Base-by-base conservation (phyloP, 2,888 invertebrate genomes). In the Brassicogethes aeneus region DNA sequence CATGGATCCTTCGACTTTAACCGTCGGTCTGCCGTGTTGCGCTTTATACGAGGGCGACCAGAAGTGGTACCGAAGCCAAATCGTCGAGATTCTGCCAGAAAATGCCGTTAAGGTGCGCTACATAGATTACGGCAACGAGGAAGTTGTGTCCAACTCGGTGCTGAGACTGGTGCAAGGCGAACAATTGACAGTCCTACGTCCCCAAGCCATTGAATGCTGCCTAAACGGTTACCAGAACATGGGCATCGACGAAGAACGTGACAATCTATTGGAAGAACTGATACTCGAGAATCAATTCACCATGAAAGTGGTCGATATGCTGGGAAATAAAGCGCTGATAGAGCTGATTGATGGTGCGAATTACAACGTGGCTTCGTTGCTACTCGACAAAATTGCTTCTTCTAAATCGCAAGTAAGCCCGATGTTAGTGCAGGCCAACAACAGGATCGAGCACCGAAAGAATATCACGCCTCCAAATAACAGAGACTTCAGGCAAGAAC, bases 121-220 rank as follows among this genome's bases (percentile, higher is more conserved):
- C 69, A 83, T 97, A 12, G 97, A 99, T 70, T 99, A 88, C 70
- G 97, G 97, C 3, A 96, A 96, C 68, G 84, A 88, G 57, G 93
- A 92, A 61, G 75, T 75, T n/a, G 78, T 91, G 1, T 65, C 73
- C 3, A 62, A 72, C 1, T 68, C 72, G 8, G 68, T 77, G 29
- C 64, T 88, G 16, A 77, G 80, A 44, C 70, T 72, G 15, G 82
- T 88, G 15, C 75, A 78, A 2, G 72, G 77, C 2, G 76, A 80
- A 40, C 70, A 82, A 46, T 69, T 85, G 2, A 71, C 69, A 2
- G 65, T 64, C 47, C 67, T 86, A 42, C 77, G 80, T 13, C 79
- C 82, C 2, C 87, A 87, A 66, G 87, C 87, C 0, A 73, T 88
- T 52, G 80, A 79, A 58, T 89, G 88, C 62, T 80, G 81, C 34